phyloP scores from a whole-genome alignment of 2,113 vertebrate genomes.

The Zapus hudsonius region DNA sequence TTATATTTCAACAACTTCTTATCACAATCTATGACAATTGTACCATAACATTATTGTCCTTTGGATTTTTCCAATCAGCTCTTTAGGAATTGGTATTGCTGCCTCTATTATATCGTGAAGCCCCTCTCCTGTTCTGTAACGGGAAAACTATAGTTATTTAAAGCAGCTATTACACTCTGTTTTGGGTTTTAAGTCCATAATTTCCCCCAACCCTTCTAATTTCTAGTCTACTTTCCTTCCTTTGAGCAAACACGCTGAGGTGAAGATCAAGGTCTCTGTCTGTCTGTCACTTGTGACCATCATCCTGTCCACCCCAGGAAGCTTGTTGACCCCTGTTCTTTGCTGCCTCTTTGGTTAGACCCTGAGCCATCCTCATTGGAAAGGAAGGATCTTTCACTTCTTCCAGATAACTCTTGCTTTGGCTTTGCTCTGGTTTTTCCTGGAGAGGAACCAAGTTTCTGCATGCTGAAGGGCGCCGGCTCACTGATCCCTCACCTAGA shows the following conservation, averaged over 20 bases:
- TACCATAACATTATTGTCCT: not conserved
- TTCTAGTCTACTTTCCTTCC: not conserved
- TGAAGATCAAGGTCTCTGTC: not conserved
- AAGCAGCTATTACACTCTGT: not conserved
- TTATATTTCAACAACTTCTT: not conserved
- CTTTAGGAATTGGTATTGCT: not conserved
- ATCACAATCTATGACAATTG: not conserved
- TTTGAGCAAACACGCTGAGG: not conserved
- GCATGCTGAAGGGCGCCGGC: no score
- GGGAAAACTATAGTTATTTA: not conserved
- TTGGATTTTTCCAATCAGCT: not conserved
- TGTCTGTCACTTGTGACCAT: not conserved
- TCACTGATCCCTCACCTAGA: not conserved
- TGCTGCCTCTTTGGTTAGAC: not conserved
- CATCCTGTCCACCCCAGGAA: not conserved
- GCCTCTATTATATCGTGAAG: not conserved
- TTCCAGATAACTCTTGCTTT: not conserved
- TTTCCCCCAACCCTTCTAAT: not conserved
- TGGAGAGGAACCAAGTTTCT: not conserved
- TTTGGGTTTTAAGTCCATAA: not conserved
- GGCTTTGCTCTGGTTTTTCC: not conserved
- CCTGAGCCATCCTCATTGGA: not conserved
- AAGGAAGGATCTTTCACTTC: not conserved
- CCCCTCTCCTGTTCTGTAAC: not conserved
- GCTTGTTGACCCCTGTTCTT: not conserved